Evolutionary conservation across 2,113 vertebrate genomes (phyloP).

Genomic region (Chitala chitala): DNA sequence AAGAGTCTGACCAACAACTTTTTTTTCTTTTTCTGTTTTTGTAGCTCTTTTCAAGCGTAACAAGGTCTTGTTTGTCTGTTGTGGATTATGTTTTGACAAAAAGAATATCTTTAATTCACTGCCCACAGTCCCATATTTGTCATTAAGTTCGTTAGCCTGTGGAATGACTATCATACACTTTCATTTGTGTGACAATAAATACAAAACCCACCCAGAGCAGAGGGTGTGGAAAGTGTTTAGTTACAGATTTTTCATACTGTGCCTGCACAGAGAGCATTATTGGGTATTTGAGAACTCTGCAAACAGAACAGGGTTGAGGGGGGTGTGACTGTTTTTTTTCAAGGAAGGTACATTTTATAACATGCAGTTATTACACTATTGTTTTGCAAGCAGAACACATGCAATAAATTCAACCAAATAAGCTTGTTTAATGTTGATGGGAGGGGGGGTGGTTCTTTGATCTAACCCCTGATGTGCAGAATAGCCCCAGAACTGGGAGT

Average conservation of each 20-base stretch:
- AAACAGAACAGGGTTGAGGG: too few relatives aligned
- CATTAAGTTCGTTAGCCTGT: not conserved
- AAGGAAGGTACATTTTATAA: not conserved
- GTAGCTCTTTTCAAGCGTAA: not conserved
- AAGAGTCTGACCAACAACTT: not conserved
- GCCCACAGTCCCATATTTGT: not conserved
- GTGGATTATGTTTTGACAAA: conserved; percentile 16
- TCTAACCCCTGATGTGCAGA: conserved; percentile 16
- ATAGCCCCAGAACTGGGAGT: conserved; percentile 6
- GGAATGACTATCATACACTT: not conserved
- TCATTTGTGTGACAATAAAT: not conserved
- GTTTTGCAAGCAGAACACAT: not conserved
- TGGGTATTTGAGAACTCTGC: too few relatives aligned
- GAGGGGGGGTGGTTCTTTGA: too few relatives aligned
- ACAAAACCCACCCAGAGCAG: not conserved
- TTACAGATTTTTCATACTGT: too few relatives aligned
- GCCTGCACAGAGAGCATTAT: too few relatives aligned
- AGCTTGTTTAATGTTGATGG: conserved; percentile 24
- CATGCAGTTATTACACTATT: not conserved
- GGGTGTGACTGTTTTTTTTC: too few relatives aligned
- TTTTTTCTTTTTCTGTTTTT: not conserved
- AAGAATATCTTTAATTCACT: conserved; percentile 15
- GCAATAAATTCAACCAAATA: conserved; percentile 26
- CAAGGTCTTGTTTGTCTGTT: conserved; percentile 21
- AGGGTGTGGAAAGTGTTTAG: too few relatives aligned